A percentile compares a stretch with the other conserved stretches of the same genome.
Conservation (phyloP, 2,888 invertebrate genomes). For the Ophion ventricosus region DNA sequence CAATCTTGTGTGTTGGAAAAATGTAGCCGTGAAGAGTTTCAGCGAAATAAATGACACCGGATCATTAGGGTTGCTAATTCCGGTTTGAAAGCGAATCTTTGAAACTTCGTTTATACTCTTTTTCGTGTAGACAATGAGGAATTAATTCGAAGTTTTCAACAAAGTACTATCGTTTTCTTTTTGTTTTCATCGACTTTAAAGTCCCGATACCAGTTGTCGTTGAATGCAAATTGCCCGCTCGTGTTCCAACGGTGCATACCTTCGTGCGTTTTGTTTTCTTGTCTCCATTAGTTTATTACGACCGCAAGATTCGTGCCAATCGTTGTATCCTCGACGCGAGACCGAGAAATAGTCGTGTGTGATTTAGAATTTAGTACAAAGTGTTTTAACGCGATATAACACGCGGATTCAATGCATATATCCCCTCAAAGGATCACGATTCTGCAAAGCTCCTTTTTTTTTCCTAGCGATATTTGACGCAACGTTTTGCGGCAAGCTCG, state of each 20-base stretch:
- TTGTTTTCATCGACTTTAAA: no score
- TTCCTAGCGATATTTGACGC: neutral
- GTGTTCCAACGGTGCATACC: neutral
- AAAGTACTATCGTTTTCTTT: no score
- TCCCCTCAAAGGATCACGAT: neutral
- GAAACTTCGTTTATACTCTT: no score
- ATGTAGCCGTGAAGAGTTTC: no score
- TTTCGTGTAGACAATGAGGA: no score
- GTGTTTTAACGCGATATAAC: slow-evolving; percentile 5
- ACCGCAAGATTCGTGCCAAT: slow-evolving; percentile 45
- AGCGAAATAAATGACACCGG: no score
- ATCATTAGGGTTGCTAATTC: no score
- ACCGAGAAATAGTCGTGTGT: slow-evolving; percentile 43
- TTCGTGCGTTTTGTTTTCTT: neutral
- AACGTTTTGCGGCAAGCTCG: neutral
- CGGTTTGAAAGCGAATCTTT: no score
- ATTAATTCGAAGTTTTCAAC: no score
- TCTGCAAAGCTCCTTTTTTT: neutral
- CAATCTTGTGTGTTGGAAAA: no score
- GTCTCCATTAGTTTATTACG: neutral
- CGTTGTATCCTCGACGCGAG: slow-evolving; percentile 34
- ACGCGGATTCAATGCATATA: neutral
- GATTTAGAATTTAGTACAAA: slow-evolving; percentile 45
- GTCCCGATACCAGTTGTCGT: no score
- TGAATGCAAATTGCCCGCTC: no score